Evolutionary conservation across 2,113 vertebrate species (phyloP).

Genomic region (Ceuthmochares aereus): DNA sequence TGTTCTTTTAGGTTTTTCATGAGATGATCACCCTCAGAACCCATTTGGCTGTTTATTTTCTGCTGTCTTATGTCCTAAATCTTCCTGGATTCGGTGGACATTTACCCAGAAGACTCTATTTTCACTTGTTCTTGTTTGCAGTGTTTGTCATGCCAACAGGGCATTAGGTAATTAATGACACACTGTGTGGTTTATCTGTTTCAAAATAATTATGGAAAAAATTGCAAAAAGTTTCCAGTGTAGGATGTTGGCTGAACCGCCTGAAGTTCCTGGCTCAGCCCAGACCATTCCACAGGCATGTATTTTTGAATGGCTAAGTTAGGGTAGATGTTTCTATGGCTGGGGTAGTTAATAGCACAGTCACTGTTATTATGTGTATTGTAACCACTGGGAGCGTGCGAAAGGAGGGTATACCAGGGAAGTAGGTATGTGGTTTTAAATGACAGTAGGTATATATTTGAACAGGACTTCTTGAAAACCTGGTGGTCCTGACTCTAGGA

Average conservation of each 20-base stretch:
- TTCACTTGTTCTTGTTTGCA: constrained; percentile 11
- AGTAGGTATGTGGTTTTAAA: not conserved
- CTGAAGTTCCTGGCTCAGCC: constrained; percentile 12
- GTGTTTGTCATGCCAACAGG: not conserved
- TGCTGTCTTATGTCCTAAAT: not conserved
- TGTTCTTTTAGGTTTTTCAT: not conserved
- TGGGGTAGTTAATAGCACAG: not conserved
- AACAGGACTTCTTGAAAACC: not conserved
- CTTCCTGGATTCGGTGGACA: not conserved
- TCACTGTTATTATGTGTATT: not conserved
- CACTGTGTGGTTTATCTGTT: not conserved
- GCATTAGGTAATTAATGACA: constrained; percentile 3
- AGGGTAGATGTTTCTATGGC: not conserved
- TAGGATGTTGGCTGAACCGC: constrained; percentile 4
- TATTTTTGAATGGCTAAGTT: not conserved
- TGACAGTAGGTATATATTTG: not conserved
- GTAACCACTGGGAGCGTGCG: not conserved
- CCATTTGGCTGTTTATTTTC: not conserved
- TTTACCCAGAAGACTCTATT: not conserved
- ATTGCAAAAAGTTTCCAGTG: not conserved
- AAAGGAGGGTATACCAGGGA: not conserved
- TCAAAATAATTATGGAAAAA: constrained; percentile 20
- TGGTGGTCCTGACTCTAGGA: not conserved
- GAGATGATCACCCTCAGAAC: not conserved
- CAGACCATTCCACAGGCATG: not conserved